These are phyloP conservation scores for Micrastur ruficollis DNA, from an alignment of 2,797 vertebrate genomes.

Conservation along the genomic window DNA sequence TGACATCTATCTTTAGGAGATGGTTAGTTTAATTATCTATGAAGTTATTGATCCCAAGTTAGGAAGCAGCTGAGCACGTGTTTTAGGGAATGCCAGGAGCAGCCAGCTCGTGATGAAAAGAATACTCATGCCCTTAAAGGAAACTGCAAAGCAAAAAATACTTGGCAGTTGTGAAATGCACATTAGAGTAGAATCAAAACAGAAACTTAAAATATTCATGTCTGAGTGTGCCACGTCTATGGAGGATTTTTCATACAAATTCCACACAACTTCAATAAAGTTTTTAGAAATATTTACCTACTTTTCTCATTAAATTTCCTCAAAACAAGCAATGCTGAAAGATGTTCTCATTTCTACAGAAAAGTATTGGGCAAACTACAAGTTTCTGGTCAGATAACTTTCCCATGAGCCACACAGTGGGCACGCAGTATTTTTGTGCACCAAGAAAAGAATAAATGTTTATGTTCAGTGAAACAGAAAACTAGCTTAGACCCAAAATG, in stretches of 20 bases:
- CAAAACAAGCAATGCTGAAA: neutral
- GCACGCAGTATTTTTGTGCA: neutral
- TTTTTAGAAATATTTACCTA: neutral
- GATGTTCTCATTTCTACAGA: neutral
- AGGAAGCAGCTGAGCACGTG: neutral
- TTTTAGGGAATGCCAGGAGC: neutral
- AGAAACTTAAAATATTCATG: neutral
- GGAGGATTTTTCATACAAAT: neutral
- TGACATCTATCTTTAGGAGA: conserved; percentile 11
- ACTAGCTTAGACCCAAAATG: neutral
- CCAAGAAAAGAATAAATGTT: neutral
- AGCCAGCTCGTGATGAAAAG: neutral
- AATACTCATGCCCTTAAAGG: neutral
- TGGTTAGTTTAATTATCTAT: conserved; percentile 28
- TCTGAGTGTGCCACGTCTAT: neutral
- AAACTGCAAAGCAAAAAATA: neutral
- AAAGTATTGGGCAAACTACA: neutral
- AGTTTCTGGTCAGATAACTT: neutral
- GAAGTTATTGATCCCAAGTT: conserved; percentile 6
- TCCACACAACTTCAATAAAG: neutral
- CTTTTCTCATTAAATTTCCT: neutral
- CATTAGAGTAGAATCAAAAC: neutral
- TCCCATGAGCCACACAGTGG: neutral
- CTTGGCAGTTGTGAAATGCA: neutral
- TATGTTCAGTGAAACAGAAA: neutral